Base-by-base conservation (phyloP, 2,888 invertebrate species). In the Synergus umbraculus region DNA sequence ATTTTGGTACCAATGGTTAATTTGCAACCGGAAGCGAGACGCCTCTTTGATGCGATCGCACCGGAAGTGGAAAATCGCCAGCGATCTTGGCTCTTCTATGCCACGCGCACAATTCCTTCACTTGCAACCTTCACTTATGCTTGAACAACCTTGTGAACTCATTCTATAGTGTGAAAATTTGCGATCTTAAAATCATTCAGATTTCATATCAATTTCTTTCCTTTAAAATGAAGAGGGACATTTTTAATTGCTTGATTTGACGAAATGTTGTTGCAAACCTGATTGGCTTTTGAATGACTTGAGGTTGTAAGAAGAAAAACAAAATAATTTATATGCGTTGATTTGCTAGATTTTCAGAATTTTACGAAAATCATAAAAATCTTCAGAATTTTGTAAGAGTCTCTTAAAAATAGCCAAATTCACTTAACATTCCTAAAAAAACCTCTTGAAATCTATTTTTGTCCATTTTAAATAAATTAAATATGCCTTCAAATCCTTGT, bases 71-170 rank as follows among this genome's bases (percentile, higher is more conserved):
- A 69, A 69, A 69, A 73, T 73, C 10, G 46, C 49, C 49, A 49
- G 29, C 15, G 69, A 37, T 60, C 60, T 60, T 60, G 60, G 22
- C 22, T 73, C 29, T 73, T 37, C 49, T 54, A 49, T 54, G 69
- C 69, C 69, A 73, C 69, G 69, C 29, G 69, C n/a, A 73, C 13
- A 49, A 18, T 46, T 46, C 46, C 66, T 66, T 66, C 8, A 69
- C 46, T 44, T 44, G 67, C 54, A 54, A 54, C 67, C 67, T 67
- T 67, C 67, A 69, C 67, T 67, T 67, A 67, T 46, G 67, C 8
- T 67, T 46, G 13, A 46, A 46, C 46, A 29, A 43, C 67, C 67
- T 69, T 69, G 67, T 46, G 46, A 69, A 46, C 29, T 69, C 13
- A 46, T 46, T 69, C 15, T 69, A 69, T 69, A 46, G 46, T 69